Evolutionary conservation across 1,140 invertebrate species (phyloP).

Genomic region (Drosophila fuyamai): DNA sequence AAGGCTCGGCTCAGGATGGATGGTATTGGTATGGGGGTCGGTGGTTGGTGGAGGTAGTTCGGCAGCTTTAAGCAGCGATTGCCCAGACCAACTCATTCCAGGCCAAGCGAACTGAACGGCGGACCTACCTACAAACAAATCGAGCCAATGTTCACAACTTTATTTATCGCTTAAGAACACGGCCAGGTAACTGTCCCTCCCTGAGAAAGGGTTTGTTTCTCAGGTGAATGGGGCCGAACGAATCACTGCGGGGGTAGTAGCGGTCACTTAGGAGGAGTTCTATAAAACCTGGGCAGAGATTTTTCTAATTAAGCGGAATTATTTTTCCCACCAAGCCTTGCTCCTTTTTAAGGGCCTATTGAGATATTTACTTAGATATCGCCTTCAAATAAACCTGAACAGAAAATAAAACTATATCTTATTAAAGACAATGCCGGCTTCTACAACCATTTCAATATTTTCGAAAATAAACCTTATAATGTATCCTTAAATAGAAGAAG

Average conservation of each 20-base stretch:
- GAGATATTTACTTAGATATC: too few relatives aligned
- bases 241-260: too few relatives aligned
- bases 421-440: too few relatives aligned
- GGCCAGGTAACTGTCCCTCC: slow-evolving; percentile 18
- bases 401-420: too few relatives aligned
- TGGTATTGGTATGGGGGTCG: neutral
- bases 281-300: neutral
- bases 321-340: neutral
- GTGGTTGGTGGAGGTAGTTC: slow-evolving; percentile 12
- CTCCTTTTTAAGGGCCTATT: too few relatives aligned
- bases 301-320: neutral
- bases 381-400: too few relatives aligned
- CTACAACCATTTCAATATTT: too few relatives aligned
- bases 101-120: slow-evolving; percentile 17
- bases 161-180: slow-evolving; percentile 74
- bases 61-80: slow-evolving; percentile 37
- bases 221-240: neutral
- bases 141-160: slow-evolving; percentile 77
- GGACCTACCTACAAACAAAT: slow-evolving; percentile 64
- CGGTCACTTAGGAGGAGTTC: neutral
- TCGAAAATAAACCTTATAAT: too few relatives aligned
- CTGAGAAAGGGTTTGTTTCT: neutral
- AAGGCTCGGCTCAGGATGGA: slow-evolving; percentile 37
- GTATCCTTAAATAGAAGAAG: too few relatives aligned
- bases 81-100: slow-evolving; percentile 15